Evolutionary conservation across 2,888 invertebrate species (phyloP).

Genomic region (Amphipoea oculea): DNA sequence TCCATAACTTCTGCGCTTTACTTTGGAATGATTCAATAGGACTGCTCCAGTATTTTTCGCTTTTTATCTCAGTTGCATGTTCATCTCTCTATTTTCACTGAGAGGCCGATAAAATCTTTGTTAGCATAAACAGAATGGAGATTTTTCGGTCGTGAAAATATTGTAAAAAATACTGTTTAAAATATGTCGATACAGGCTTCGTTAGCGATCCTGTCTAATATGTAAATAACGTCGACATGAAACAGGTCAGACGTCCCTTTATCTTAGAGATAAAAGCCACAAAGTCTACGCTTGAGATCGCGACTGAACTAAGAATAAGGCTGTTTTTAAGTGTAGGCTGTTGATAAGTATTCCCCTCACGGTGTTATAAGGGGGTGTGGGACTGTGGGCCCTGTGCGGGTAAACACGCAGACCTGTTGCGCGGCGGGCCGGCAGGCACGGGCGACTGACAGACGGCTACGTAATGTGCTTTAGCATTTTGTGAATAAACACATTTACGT

Average conservation of each 20-base stretch:
- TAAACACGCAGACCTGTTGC: slow-evolving; percentile 65
- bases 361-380: slow-evolving; percentile 42
- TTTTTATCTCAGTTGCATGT: slow-evolving; percentile 24
- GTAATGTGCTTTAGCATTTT: slow-evolving; percentile 54
- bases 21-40: slow-evolving; percentile 54
- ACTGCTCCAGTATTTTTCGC: slow-evolving; percentile 21
- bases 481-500: slow-evolving; percentile 60
- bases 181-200: slow-evolving; percentile 21
- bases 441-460: slow-evolving; percentile 39
- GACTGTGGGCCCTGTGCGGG: slow-evolving; percentile 33
- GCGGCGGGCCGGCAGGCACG: slow-evolving; percentile 21
- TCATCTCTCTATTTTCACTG: slow-evolving; percentile 20
- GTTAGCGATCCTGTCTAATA: background rate
- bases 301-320: slow-evolving; percentile 36
- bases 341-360: slow-evolving; percentile 65
- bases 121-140: slow-evolving; percentile 7
- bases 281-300: slow-evolving; percentile 30
- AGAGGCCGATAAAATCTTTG: slow-evolving; percentile 23
- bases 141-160: slow-evolving; percentile 8
- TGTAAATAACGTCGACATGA: slow-evolving; percentile 14
- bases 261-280: slow-evolving; percentile 43
- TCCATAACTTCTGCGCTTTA: slow-evolving; percentile 45
- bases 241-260: slow-evolving; percentile 40
- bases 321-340: slow-evolving; percentile 51
- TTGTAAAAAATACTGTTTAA: slow-evolving; percentile 23